Conservation (phyloP, 2,888 invertebrate species). For the Nezara viridula region DNA sequence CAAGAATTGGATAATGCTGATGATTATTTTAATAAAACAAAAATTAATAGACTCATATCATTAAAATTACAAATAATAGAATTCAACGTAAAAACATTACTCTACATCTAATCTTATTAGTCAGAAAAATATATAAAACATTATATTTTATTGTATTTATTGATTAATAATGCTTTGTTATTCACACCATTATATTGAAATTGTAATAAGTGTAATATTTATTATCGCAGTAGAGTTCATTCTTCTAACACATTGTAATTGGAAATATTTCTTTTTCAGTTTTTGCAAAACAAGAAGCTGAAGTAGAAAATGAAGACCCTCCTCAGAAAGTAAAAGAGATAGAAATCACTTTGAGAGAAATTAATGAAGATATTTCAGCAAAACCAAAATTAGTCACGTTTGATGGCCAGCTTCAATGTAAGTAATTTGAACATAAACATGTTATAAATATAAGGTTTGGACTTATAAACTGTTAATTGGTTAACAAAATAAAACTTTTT, state of each 20-base stretch:
- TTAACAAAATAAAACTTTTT: no score
- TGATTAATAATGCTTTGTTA: neutral
- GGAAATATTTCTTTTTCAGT: slow-evolving; percentile 68
- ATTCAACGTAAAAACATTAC: no score
- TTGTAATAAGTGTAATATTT: neutral
- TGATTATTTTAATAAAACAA: no score
- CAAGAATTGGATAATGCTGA: no score
- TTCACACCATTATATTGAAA: neutral
- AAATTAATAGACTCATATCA: no score
- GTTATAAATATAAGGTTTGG: no score
- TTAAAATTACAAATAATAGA: no score
- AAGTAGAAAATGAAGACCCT: slow-evolving; percentile 76
- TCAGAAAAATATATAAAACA: neutral
- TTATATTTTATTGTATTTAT: neutral
- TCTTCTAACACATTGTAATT: neutral
- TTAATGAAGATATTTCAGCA: slow-evolving; percentile 51
- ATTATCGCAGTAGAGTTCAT: neutral
- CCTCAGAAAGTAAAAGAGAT: slow-evolving; percentile 69
- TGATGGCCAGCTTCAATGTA: slow-evolving; percentile 57
- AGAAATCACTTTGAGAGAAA: slow-evolving; percentile 64
- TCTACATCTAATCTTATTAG: no score
- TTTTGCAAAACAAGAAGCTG: slow-evolving; percentile 76
- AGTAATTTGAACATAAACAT: neutral
- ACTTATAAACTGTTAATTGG: no score
- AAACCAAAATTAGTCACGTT: slow-evolving; percentile 63